Evolutionary conservation across 2,888 invertebrate species (phyloP).

Genomic region (Zhengitettix transpicula): DNA sequence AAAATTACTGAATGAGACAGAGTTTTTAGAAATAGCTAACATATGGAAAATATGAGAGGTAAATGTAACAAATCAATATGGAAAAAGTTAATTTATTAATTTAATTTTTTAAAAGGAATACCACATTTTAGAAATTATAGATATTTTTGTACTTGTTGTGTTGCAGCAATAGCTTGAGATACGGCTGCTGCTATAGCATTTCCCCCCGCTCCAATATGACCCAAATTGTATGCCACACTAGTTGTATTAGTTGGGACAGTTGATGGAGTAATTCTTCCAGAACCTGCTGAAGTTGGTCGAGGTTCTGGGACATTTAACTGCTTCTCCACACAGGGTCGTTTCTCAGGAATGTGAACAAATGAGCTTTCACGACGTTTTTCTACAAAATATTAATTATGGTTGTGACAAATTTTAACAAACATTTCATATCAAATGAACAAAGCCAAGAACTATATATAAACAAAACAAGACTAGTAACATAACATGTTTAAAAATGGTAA

Average conservation of each 20-base stretch:
- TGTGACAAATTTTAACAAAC: no score
- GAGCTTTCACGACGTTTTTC: slow-evolving; percentile 61
- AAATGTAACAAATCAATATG: no score
- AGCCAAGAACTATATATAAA: no score
- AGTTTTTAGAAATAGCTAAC: no score
- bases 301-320: slow-evolving; percentile 17
- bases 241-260: slow-evolving; percentile 22
- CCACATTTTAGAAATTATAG: no score
- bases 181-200: slow-evolving; percentile 88
- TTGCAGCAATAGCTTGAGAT: slow-evolving; percentile 89
- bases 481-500: no score
- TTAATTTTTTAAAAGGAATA: no score
- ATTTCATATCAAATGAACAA: no score
- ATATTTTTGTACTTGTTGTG: slow-evolving; percentile 62
- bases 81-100: no score
- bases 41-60: no score
- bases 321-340: slow-evolving; percentile 25
- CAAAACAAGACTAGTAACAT: no score
- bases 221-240: slow-evolving; percentile 47
- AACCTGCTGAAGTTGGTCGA: slow-evolving; percentile 10
- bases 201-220: slow-evolving; percentile 70
- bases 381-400: slow-evolving; percentile 15
- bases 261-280: slow-evolving; percentile 12
- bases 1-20: no score
- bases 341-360: slow-evolving; percentile 30